Base-by-base conservation (phyloP, 1,140 invertebrate genomes). In the Drosophila repleta region DNA sequence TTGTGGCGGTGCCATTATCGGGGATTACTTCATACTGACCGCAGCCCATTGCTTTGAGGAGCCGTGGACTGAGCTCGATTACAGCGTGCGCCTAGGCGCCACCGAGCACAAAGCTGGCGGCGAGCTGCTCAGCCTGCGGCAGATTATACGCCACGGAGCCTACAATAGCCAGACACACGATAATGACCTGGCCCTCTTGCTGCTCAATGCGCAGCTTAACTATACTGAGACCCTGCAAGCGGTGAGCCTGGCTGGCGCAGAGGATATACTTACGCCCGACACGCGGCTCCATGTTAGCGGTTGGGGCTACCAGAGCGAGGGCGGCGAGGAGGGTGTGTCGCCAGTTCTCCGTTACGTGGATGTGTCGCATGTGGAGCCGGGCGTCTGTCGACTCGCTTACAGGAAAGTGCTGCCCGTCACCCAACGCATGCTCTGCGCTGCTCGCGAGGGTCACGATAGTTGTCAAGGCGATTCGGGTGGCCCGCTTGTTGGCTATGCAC, bases 11-110 rank as follows among this genome's bases (percentile, higher is more conserved):
- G 93, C 93, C 48, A 85, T 94, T 29, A 83, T 94, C 21, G 93
- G 92, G 41, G 90, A 93, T 58, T 90, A 91, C 20, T 93, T 93
- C 87, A 77, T 94, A 4, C 67, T 94, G n/a, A 94, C 94, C 5
- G 94, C 94, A n/a, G 94, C 94, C 17, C 94, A 94, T 79, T 94
- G 94, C 81, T 92, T 94, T 26, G 72, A 84, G 46, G 57, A 67
- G 17, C 62, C 76, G 13, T 68, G 57, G 65, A 60, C 20, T 18
- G 56, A 24, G n/a, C 26, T 52, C 7, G 77, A 80, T 39, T 91
- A 82, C 55, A 74, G 61, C 8, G 80, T 91, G 1, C 83, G 90
- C 0, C 52, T 84, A 26, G 88, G 81, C 15, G 77, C 84, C 51
- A 68, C 69, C 8, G 57, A 79, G 26, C 79, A 90, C 49, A 66